Percentiles rank a stretch among this genome's conserved stretches.
Evolutionary conservation across 2,888 invertebrate genomes (phyloP).

Genomic region (Heliconius erato): DNA sequence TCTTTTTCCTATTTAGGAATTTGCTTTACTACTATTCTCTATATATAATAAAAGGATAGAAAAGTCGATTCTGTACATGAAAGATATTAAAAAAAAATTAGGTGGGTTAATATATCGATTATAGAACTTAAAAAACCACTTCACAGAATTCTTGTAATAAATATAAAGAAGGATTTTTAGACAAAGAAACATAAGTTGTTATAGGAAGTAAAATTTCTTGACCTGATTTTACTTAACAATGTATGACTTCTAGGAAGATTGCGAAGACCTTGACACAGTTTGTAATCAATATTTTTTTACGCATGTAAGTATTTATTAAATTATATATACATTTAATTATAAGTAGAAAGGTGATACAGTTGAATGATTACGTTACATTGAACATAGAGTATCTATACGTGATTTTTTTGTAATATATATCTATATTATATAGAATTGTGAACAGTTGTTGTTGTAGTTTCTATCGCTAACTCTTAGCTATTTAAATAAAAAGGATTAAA

Average conservation of each 20-base stretch:
- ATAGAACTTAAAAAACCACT: too few species aligned
- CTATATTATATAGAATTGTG: neutral
- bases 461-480: neutral
- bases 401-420: neutral
- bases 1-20: neutral
- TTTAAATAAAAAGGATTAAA: neutral
- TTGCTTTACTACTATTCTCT: neutral
- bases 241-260: constrained; percentile 16
- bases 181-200: constrained; percentile 26
- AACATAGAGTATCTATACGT: neutral
- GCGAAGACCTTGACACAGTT: constrained; percentile 36
- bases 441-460: neutral
- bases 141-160: neutral
- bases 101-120: too few species aligned
- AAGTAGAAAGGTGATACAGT: constrained; percentile 5
- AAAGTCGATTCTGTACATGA: too few species aligned
- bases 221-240: constrained; percentile 26
- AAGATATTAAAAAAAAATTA: too few species aligned
- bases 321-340: neutral
- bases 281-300: constrained; percentile 7
- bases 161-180: neutral
- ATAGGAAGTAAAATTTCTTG: constrained; percentile 38
- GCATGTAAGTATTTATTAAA: neutral
- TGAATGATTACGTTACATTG: neutral
- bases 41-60: too few species aligned